Base-by-base conservation (phyloP, 2,888 invertebrate species). In the Drosophila cognata region DNA sequence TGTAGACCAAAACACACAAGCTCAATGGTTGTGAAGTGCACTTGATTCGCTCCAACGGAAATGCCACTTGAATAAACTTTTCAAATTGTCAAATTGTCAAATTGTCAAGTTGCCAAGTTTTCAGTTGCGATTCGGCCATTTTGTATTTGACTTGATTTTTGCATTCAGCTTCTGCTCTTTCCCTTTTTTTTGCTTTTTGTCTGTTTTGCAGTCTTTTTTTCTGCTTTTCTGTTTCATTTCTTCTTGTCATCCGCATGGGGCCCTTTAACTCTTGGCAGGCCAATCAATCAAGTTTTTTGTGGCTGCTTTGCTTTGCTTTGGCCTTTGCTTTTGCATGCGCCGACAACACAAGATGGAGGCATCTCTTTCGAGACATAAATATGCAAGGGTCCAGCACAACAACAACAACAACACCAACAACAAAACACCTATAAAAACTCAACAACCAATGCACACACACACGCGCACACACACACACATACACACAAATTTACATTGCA, bases 281-380 rank as follows among this genome's bases (percentile, higher is more conserved):
- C 91, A 91, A 92, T 92, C 92, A 92, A 92, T 92, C 91, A 92
- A 92, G 92, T 91, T 91, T 89, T 89, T 91, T 84, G 51, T 41
- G 38, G 51, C 35, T 8, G 18, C 41, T 4, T 46, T 46, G 33
- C 41, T 21, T 43, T 55, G 60, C 60, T 29, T 28, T 33, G 46
- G 29, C 53, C 13, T 58, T 29, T 56, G 66, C 88, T 77, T 90
- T 90, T 89, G 87, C 89, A 87, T 89, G 89, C 86, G 69, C 82
- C 88, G 78, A 65, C 77, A 71, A 50, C 74, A 46, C 46, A 75
- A 89, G 89, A 86, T 88, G 88, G 85, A 82, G 84, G 76, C 71
- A 66, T 35, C 74, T 38, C 72, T 71, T 46, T 21, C 65, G 62
- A 55, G 43, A 85, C 88, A 84, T 84, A 88, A 84, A 84, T 84